Evolutionary conservation across 2,797 vertebrate species (phyloP).

Genomic region (Benthosema pterotum): DNA sequence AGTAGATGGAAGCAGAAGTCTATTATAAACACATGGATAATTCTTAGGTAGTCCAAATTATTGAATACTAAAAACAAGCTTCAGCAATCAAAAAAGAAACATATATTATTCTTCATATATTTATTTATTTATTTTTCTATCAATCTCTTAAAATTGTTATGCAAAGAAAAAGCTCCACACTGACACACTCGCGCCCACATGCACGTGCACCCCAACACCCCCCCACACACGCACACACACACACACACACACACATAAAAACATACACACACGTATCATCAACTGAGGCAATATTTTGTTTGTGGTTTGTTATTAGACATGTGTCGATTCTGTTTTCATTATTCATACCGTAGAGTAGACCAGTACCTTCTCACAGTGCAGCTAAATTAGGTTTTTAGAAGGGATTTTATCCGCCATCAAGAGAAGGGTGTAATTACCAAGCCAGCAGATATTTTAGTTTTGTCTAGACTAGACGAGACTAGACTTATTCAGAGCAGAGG

Average conservation of each 20-base stretch:
- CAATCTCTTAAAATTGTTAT: too few species aligned
- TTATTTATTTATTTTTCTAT: too few species aligned
- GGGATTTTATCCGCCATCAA: conserved; percentile 52
- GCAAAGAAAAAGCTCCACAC: too few species aligned
- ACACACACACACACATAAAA: too few species aligned
- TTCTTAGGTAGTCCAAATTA: too few species aligned
- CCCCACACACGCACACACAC: too few species aligned
- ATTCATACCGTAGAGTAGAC: conserved; percentile 1
- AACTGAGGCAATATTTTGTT: neutral
- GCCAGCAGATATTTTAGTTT: conserved; percentile 71
- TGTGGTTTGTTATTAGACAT: neutral
- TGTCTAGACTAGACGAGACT: conserved; percentile 69
- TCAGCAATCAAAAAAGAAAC: too few species aligned
- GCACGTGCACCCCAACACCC: too few species aligned
- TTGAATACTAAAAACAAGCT: too few species aligned
- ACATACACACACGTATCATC: too few species aligned
- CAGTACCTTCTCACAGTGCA: conserved; percentile 32
- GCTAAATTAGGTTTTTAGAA: conserved; percentile 43
- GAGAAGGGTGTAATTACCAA: conserved; percentile 67
- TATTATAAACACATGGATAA: neutral
- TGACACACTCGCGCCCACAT: too few species aligned
- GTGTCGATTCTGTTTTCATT: neutral
- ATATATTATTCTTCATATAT: too few species aligned
- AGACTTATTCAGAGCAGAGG: conserved; percentile 43
- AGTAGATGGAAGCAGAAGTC: conserved; percentile 67